phyloP scores from a whole-genome alignment of 2,797 vertebrate genomes.

The Mionectes olivaceus region DNA sequence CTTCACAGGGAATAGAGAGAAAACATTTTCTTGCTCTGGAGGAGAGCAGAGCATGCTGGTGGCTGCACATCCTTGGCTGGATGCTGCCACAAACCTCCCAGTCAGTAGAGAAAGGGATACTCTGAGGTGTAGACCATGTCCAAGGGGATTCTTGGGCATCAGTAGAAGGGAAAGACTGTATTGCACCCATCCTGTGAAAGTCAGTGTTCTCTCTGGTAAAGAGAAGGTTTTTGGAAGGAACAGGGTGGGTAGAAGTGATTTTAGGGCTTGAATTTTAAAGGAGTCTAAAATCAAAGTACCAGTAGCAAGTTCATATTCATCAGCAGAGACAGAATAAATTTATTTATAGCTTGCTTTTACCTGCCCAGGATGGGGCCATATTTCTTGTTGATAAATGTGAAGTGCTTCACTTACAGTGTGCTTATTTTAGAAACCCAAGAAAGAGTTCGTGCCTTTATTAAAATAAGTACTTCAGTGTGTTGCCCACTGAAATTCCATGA shows the following conservation, averaged over 20 bases:
- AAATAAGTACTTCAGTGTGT: slow-evolving; percentile 34
- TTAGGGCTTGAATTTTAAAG: slow-evolving; percentile 17
- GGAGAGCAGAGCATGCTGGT: not conserved
- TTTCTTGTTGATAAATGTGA: slow-evolving; percentile 47
- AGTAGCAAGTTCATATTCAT: not conserved
- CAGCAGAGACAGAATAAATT: not conserved
- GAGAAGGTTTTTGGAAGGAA: not conserved
- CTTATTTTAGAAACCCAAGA: slow-evolving; percentile 33
- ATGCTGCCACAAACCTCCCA: not conserved
- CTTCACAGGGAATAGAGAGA: not conserved
- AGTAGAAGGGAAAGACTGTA: not conserved
- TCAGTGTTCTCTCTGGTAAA: not conserved
- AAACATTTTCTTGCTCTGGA: not conserved
- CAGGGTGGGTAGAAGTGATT: not conserved
- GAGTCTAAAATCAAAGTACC: not conserved
- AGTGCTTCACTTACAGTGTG: not conserved
- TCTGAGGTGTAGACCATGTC: not conserved
- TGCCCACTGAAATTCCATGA: slow-evolving; percentile 8
- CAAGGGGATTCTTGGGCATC: too few relatives aligned
- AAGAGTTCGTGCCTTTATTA: not conserved
- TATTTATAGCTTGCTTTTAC: slow-evolving; percentile 48
- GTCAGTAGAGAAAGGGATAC: not conserved
- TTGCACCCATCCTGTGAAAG: not conserved
- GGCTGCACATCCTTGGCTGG: not conserved
- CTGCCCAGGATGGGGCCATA: slow-evolving; percentile 10